Evolutionary conservation across 2,888 invertebrate genomes (phyloP), one percentile per base, ranked within the genome.

Genomic region (Trissoscelio sp.): DNA sequence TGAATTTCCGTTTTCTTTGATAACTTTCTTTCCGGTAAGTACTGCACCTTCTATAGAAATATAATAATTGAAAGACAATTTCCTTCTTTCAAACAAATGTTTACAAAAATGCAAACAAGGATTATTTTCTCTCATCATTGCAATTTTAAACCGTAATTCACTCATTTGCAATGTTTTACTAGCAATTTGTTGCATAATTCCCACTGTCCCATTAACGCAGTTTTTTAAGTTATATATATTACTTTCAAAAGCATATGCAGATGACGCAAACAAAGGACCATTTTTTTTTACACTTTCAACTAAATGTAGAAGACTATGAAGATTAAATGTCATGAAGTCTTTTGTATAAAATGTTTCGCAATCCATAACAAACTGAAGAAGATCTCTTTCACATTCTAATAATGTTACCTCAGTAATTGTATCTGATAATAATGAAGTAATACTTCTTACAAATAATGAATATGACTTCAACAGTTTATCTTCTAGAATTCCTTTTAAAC

Each of bases 231-330:
- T 7, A 9, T 37, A 53, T 18, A 78, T 69, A 24, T 62, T 28
- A 37, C 55, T 73, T 51, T 84, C 82, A 55, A 80, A 84, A n/a
- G 69, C 58, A 42, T 72, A 83, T 6, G 81, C 77, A 2, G 84
- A 84, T 12, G 77, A 75, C 4, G 77, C 66, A 80, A 72, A 84
- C 9, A 83, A 18, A 31, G 83, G 84, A 6, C 82, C 83, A 58
- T 57, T 79, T 42, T 42, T 53, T 7, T 60, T 16, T 3, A 83
- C 84, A 42, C 57, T 79, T 46, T 79, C 42, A 6, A 53, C 20
- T 5, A 70, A 28, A 64, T 84, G 81, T 3, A 60, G 11, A n/a
- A 83, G 12, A 12, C 24, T 51, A 31, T 82, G 83, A 18, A 84
- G 34, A 42, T 83, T 83, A 42, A 79, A 84, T 12, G 81, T 83